Evolutionary conservation across 2,113 vertebrate genomes (phyloP).

Genomic region (Prinia subflava): DNA sequence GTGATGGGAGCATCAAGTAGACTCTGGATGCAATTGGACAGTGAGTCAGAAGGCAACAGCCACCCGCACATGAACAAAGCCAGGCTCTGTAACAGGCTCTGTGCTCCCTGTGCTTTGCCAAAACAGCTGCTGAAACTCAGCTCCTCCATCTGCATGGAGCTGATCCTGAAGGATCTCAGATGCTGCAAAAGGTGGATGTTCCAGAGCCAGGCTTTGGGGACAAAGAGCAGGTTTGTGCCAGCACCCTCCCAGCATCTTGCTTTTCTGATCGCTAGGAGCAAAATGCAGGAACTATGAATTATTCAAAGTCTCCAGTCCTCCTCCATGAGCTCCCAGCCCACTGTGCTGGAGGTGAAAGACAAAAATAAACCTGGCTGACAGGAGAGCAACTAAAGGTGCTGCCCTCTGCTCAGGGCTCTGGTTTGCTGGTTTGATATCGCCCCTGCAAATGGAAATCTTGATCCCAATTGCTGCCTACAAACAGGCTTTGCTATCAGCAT

Average conservation of each 20-base stretch:
- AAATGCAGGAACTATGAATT: not conserved
- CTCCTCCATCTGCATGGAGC: fast-evolving
- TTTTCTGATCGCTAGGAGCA: not conserved
- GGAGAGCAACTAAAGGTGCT: not conserved
- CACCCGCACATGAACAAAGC: not conserved
- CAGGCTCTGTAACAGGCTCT: not conserved
- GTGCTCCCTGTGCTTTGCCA: not conserved
- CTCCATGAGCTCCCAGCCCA: not conserved
- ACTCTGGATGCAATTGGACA: not conserved
- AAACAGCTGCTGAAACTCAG: not conserved
- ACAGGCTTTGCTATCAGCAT: not conserved
- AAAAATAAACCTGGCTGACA: not conserved
- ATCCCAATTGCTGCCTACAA: not conserved
- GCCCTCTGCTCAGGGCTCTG: not conserved
- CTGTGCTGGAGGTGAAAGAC: not conserved
- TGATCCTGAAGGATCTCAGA: not conserved
- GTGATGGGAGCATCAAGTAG: fast-evolving
- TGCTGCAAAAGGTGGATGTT: fast-evolving
- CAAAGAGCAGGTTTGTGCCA: not conserved
- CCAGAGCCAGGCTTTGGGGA: not conserved
- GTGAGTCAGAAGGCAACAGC: not conserved
- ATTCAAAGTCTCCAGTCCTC: not conserved
- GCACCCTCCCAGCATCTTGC: fast-evolving
- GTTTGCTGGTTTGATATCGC: not conserved
- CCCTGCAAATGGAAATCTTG: not conserved